Conservation (phyloP, 2,797 vertebrate species). For the Micrastur ruficollis region DNA sequence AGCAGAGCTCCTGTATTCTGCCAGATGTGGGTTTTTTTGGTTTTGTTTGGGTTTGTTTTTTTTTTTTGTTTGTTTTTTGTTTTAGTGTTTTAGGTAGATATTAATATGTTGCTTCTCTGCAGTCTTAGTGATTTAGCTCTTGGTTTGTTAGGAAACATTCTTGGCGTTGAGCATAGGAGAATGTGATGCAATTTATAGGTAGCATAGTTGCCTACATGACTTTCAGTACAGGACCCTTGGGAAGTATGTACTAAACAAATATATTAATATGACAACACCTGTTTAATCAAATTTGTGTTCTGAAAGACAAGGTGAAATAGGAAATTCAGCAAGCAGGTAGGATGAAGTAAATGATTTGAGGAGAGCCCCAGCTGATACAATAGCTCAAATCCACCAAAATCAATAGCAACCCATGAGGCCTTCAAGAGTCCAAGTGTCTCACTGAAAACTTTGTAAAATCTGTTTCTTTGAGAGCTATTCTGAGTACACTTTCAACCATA, state of each 20-base stretch:
- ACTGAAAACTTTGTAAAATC: slow-evolving; percentile 14
- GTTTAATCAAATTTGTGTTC: background rate
- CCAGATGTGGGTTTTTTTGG: background rate
- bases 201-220: background rate
- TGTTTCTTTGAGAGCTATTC: background rate
- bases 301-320: background rate
- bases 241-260: background rate
- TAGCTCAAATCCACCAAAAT: background rate
- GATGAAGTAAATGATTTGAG: background rate
- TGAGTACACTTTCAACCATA: background rate
- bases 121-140: background rate
- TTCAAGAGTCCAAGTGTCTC: background rate
- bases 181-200: background rate
- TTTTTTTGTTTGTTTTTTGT: too few species aligned
- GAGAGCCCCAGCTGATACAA: background rate
- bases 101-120: background rate
- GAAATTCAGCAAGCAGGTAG: background rate
- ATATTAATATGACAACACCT: background rate
- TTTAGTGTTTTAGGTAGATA: background rate
- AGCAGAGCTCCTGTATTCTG: background rate
- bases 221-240: background rate
- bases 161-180: background rate
- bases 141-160: background rate
- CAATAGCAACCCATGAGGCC: background rate
- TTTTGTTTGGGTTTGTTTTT: too few species aligned